These are phyloP conservation scores for Latrodectus hesperus DNA, from an alignment of 2,888 invertebrate genomes.

Conservation along the genomic window DNA sequence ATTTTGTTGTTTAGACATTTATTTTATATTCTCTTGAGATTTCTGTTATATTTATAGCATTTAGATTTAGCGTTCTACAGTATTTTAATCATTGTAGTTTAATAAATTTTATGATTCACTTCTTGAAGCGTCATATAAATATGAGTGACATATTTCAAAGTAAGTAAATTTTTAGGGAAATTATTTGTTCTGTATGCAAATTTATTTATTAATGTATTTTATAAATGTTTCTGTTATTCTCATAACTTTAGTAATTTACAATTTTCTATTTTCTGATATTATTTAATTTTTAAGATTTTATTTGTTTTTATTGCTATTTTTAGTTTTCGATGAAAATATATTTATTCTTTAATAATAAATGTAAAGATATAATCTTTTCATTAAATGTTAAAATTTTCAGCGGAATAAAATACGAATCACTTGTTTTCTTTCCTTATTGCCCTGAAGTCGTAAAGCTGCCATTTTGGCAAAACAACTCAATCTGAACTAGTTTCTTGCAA, in stretches of 20 bases:
- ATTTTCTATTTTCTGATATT: background rate
- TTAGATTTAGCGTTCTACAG: background rate
- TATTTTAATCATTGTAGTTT: background rate
- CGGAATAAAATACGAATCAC: background rate
- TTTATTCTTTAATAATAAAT: too few relatives aligned
- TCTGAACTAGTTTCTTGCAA: too few relatives aligned
- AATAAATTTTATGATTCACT: constrained; percentile 52
- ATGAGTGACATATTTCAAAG: constrained; percentile 48
- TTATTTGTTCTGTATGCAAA: background rate
- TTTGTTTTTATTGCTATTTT: background rate
- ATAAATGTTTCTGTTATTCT: background rate
- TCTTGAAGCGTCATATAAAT: constrained; percentile 40
- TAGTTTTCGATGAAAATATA: background rate
- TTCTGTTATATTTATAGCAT: background rate
- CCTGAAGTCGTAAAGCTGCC: background rate
- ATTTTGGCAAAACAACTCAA: background rate
- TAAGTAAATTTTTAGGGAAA: constrained; percentile 1
- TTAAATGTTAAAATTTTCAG: background rate
- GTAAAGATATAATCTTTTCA: too few relatives aligned
- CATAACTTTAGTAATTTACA: background rate
- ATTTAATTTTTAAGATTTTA: background rate
- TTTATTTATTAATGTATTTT: background rate
- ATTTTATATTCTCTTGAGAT: background rate
- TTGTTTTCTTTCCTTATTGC: background rate
- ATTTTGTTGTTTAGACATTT: background rate